These are phyloP conservation scores for Syngnathus scovelli DNA, from an alignment of 2,113 vertebrate genomes.

Conservation along the genomic window DNA sequence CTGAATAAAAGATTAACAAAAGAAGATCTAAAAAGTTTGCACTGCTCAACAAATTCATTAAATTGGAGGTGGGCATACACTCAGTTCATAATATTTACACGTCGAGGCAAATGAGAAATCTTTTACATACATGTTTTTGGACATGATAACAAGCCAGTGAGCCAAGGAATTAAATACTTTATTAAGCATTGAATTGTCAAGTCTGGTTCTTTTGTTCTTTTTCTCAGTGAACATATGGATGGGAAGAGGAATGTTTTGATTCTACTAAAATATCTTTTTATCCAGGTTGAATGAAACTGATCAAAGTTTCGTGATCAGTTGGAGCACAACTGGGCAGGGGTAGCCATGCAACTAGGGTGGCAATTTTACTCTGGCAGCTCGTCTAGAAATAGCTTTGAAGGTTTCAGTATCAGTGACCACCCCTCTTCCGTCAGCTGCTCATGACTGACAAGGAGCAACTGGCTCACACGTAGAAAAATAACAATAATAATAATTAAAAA, in stretches of 20 bases:
- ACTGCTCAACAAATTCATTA: too few species aligned
- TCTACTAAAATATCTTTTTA: not conserved
- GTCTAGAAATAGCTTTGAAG: constrained; percentile 57
- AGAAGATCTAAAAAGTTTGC: too few species aligned
- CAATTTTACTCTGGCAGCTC: constrained; percentile 11
- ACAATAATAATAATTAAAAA: too few species aligned
- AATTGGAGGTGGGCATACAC: too few species aligned
- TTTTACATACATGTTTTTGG: not conserved
- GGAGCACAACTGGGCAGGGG: not conserved
- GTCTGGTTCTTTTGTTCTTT: not conserved
- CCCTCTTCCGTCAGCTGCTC: constrained; percentile 54
- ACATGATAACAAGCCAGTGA: not conserved
- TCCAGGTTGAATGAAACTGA: not conserved
- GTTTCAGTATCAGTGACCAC: constrained; percentile 49
- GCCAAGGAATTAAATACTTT: too few species aligned
- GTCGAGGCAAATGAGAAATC: not conserved
- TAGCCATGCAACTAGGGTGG: not conserved
- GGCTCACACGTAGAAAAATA: constrained; percentile 24
- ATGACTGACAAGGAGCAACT: constrained; percentile 71
- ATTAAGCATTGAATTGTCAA: not conserved
- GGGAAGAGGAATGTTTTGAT: not conserved
- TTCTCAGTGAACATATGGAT: not conserved
- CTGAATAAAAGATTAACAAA: too few species aligned
- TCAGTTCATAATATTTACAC: not conserved
- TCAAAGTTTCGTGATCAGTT: not conserved